Evolutionary conservation across 2,888 invertebrate species (phyloP).

Genomic region (Chouioia cunea): DNA sequence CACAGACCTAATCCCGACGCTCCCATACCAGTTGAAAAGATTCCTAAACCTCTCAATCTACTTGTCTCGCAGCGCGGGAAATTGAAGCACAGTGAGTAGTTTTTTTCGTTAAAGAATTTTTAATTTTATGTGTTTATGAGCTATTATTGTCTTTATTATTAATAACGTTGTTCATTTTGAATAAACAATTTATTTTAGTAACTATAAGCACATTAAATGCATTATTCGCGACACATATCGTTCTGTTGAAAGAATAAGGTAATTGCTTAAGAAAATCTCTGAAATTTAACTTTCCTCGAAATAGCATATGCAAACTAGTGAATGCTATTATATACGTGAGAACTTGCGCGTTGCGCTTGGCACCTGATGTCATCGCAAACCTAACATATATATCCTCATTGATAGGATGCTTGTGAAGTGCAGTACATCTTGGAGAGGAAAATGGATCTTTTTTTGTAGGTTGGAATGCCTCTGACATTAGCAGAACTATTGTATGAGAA

Average conservation of each 20-base stretch:
- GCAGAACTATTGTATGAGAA: conserved; percentile 40
- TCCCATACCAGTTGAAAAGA: conserved; percentile 65
- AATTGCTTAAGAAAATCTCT: no score
- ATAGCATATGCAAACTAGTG: no score
- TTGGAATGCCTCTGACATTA: conserved; percentile 47
- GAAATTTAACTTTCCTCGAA: no score
- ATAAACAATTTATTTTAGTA: no score
- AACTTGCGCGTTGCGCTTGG: no score
- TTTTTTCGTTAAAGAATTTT: background rate
- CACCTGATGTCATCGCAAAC: conserved; percentile 39
- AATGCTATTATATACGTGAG: no score
- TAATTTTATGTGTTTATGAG: no score
- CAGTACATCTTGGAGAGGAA: background rate
- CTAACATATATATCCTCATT: conserved; percentile 32
- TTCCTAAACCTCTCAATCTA: conserved; percentile 79
- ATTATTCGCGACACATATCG: no score
- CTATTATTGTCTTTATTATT: no score
- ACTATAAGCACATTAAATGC: no score
- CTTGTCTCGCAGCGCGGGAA: conserved; percentile 84
- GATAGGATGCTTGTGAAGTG: conserved; percentile 6
- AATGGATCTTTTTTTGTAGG: conserved; percentile 37
- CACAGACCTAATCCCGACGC: conserved; percentile 69
- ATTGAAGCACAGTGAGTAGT: conserved; percentile 82
- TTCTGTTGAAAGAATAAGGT: no score
- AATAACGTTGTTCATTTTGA: no score